These are phyloP conservation scores for Amblyjoppa fuscipennis DNA, from an alignment of 2,888 invertebrate species.

Conservation along the genomic window DNA sequence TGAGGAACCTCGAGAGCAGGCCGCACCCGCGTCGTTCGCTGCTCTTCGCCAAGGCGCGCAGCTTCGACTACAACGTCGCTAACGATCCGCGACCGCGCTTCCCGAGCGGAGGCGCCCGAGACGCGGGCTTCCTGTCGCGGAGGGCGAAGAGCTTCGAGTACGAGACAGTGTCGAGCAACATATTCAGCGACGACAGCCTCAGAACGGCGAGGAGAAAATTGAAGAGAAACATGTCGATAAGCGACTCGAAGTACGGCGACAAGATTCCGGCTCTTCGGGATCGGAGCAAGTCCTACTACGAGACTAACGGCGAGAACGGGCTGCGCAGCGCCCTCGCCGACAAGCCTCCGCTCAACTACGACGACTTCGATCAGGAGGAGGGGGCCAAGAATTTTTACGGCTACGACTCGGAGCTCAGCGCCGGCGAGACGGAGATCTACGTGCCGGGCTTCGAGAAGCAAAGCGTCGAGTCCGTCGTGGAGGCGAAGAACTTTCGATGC, in stretches of 20 bases:
- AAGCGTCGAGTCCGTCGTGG: conserved; percentile 67
- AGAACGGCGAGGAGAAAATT: conserved; percentile 82
- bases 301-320: conserved; percentile 79
- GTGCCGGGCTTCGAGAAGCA: conserved; percentile 84
- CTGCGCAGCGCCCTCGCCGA: conserved; percentile 30
- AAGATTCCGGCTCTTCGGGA: conserved; percentile 82
- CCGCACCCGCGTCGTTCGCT: conserved; percentile 73
- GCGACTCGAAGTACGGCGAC: conserved; percentile 82
- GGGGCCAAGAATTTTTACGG: conserved; percentile 83
- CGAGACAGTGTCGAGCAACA: conserved; percentile 81
- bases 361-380: conserved; percentile 7
- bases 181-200: conserved; percentile 84
- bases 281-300: conserved; percentile 83
- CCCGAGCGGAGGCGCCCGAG: conserved; percentile 51
- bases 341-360: conserved; percentile 35
- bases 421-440: conserved; percentile 86
- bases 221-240: conserved; percentile 81
- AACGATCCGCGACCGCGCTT: conserved; percentile 41
- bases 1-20: conserved; percentile 57
- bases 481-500: conserved; percentile 27
- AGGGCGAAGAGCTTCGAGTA: conserved; percentile 83
- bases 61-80: conserved; percentile 80
- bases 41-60: conserved; percentile 79
- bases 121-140: conserved; percentile 70
- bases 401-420: conserved; percentile 87